Evolutionary conservation across 1,140 invertebrate genomes (phyloP).

Genomic region (Bombus haemorrhoidalis): DNA sequence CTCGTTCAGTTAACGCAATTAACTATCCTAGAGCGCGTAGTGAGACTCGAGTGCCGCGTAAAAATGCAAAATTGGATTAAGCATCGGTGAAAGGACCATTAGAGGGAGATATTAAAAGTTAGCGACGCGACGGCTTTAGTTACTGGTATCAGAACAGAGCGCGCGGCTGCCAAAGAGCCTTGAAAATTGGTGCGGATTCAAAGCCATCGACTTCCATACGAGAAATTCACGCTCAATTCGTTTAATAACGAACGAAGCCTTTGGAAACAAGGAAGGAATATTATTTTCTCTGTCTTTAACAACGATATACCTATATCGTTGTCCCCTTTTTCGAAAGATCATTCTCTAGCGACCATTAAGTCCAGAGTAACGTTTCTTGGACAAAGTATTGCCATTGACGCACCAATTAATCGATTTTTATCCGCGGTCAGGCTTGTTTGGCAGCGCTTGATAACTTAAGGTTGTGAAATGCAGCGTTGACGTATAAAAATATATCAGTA

Average conservation of each 20-base stretch:
- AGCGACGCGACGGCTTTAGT: constrained; percentile 51
- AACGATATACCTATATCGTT: too few species aligned
- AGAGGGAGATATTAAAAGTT: constrained; percentile 68
- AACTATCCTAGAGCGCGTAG: constrained; percentile 35
- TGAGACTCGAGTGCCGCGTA: constrained; percentile 29
- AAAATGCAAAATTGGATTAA: constrained; percentile 69
- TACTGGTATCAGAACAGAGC: constrained; percentile 31
- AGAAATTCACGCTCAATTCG: background rate
- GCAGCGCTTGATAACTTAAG: too few species aligned
- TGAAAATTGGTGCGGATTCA: constrained; percentile 5
- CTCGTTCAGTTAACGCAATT: constrained; percentile 61
- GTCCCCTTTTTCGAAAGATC: background rate
- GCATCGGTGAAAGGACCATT: constrained; percentile 64
- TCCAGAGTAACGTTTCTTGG: too few species aligned
- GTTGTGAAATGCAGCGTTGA: too few species aligned
- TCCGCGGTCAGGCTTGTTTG: too few species aligned
- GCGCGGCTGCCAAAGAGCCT: constrained; percentile 1
- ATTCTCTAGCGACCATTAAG: too few species aligned
- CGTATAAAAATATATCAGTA: too few species aligned
- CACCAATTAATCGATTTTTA: too few species aligned
- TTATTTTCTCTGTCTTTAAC: background rate
- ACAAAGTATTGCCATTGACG: too few species aligned
- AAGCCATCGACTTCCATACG: background rate
- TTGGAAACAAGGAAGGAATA: background rate
- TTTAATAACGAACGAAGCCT: background rate